Evolutionary conservation across 2,113 vertebrate genomes (phyloP).

Genomic region (Halichoeres trimaculatus): DNA sequence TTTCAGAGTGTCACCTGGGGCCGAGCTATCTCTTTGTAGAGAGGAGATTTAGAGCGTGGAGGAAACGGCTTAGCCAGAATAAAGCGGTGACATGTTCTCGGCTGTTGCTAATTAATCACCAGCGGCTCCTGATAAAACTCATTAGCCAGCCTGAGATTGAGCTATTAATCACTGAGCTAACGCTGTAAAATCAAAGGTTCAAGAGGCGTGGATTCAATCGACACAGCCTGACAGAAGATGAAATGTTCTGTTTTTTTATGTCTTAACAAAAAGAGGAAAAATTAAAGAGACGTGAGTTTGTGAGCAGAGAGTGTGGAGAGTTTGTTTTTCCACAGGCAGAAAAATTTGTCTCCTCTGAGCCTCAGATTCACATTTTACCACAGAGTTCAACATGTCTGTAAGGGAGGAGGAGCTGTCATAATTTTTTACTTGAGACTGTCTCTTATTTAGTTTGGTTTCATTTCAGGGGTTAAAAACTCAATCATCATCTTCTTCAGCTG

Average conservation of each 20-base stretch:
- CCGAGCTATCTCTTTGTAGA: conserved; percentile 43
- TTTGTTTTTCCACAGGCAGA: conserved; percentile 33
- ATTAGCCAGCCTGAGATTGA: conserved; percentile 74
- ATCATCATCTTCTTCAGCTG: background rate
- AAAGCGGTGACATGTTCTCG: conserved; percentile 67
- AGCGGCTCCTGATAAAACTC: conserved; percentile 78
- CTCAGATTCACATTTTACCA: background rate
- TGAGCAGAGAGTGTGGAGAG: conserved; percentile 12
- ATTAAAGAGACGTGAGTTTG: conserved; percentile 12
- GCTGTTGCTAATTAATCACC: conserved; percentile 81
- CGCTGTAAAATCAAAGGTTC: conserved; percentile 53
- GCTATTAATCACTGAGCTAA: conserved; percentile 76
- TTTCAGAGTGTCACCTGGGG: conserved; percentile 55
- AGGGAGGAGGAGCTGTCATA: too few species aligned
- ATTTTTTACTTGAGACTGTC: background rate
- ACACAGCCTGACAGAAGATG: conserved; percentile 19
- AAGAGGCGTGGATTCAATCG: conserved; percentile 39
- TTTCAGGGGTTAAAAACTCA: background rate
- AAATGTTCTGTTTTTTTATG: conserved; percentile 15
- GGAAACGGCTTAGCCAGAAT: conserved; percentile 61
- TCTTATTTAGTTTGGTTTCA: background rate
- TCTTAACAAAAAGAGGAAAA: conserved; percentile 4
- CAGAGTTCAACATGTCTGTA: background rate
- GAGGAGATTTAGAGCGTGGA: conserved; percentile 42
- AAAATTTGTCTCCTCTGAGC: conserved; percentile 35